These are phyloP conservation scores for Opisthograptis luteolata DNA, from an alignment of 2,888 invertebrate genomes.

Conservation along the genomic window DNA sequence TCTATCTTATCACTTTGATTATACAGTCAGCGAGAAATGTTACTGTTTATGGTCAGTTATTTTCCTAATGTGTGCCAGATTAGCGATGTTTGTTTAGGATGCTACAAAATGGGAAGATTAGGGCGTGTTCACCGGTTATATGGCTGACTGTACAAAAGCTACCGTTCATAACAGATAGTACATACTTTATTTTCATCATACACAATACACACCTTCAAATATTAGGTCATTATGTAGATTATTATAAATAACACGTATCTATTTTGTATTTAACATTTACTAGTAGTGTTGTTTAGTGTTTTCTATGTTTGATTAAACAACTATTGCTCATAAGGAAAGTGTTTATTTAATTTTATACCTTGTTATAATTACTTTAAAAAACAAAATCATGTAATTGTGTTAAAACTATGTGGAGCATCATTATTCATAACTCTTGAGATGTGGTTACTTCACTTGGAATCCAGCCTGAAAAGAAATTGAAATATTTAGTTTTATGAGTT, in stretches of 20 bases:
- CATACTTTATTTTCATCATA: neutral
- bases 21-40: too few relatives aligned
- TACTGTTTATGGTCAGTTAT: too few relatives aligned
- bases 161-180: too few relatives aligned
- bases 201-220: neutral
- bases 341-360: constrained; percentile 24
- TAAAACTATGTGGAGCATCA: constrained; percentile 42
- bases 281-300: constrained; percentile 47
- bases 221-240: neutral
- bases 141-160: too few relatives aligned
- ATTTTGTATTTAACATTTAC: constrained; percentile 37
- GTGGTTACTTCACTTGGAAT: constrained; percentile 39
- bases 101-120: too few relatives aligned
- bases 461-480: constrained; percentile 56
- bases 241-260: constrained; percentile 7
- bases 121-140: too few relatives aligned
- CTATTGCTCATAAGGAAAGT: constrained; percentile 46
- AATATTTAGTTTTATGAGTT: too few relatives aligned
- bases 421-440: constrained; percentile 8
- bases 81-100: too few relatives aligned
- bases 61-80: too few relatives aligned
- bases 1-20: too few relatives aligned
- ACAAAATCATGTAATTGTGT: neutral
- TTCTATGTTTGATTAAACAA: constrained; percentile 51
- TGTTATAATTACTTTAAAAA: neutral